These are phyloP conservation scores for Platycnemis pennipes DNA, from an alignment of 2,888 invertebrate genomes.

Conservation along the genomic window DNA sequence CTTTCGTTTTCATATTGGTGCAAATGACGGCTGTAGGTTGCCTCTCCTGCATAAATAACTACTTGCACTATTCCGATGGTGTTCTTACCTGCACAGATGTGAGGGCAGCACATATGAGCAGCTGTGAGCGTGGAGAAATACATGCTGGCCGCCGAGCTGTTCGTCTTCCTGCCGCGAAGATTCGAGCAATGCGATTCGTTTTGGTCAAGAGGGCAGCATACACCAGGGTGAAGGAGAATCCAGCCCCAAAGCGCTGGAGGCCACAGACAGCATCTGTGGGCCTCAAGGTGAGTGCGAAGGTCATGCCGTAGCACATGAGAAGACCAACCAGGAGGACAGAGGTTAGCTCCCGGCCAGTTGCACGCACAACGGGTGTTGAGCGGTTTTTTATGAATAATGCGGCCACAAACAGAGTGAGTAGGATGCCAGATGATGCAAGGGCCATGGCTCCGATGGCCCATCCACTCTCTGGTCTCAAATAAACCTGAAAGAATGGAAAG, in stretches of 20 bases:
- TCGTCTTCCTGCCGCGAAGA: constrained; percentile 97
- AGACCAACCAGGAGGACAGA: constrained; percentile 95
- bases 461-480: constrained; percentile 89
- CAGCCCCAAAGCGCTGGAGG: constrained; percentile 94
- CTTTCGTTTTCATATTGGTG: too few relatives aligned
- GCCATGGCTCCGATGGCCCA: constrained; percentile 97
- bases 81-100: constrained; percentile 90
- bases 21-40: too few relatives aligned
- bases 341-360: constrained; percentile 93
- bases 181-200: constrained; percentile 97
- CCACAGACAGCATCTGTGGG: constrained; percentile 94
- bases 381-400: constrained; percentile 92
- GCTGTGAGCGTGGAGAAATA: constrained; percentile 94
- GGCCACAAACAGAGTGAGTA: constrained; percentile 88
- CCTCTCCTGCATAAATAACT: too few relatives aligned
- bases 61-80: too few relatives aligned
- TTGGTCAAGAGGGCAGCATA: constrained; percentile 98
- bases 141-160: constrained; percentile 96
- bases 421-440: constrained; percentile 91
- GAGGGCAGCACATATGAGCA: constrained; percentile 92
- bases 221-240: constrained; percentile 97
- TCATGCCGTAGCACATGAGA: constrained; percentile 94
- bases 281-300: constrained; percentile 93
- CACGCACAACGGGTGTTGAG: constrained; percentile 98
- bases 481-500: constrained; percentile 78